A percentile compares a stretch with the other conserved stretches of the same genome.
phyloP scores from a whole-genome alignment of 1,140 invertebrate species.

The Tetragnatha versicolor region DNA sequence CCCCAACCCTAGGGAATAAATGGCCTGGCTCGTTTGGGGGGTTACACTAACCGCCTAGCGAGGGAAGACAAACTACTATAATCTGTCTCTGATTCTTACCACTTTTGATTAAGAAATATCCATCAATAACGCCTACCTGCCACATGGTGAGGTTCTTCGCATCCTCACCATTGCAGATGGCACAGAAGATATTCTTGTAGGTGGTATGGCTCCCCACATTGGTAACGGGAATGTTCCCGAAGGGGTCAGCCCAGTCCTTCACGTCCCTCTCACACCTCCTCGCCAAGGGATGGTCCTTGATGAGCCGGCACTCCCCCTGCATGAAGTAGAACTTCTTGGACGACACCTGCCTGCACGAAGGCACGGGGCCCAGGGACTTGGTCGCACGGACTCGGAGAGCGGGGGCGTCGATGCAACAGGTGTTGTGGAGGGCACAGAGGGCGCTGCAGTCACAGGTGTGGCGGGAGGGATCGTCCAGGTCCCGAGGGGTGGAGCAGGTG shows the following conservation, averaged over 20 bases:
- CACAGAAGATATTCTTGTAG: conserved; percentile 43
- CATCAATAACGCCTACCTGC: no score
- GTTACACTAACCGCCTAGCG: no score
- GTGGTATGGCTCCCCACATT: conserved; percentile 9
- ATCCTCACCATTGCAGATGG: conserved; percentile 39
- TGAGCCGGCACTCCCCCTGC: conserved; percentile 8
- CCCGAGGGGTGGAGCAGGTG: conserved; percentile 21
- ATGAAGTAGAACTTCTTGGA: conserved; percentile 18
- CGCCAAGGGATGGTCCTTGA: not conserved
- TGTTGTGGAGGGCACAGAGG: conserved; percentile 31
- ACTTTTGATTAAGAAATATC: no score
- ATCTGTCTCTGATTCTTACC: no score
- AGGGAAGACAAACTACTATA: no score
- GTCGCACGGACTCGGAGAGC: conserved; percentile 24
- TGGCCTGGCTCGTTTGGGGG: no score
- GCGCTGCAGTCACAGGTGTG: conserved; percentile 47
- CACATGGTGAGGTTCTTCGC: conserved; percentile 19
- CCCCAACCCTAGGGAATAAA: no score
- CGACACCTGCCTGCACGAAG: not conserved
- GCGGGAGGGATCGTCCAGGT: conserved; percentile 5
- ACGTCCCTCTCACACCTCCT: conserved; percentile 26
- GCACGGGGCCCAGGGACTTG: not conserved
- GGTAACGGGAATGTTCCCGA: conserved; percentile 34
- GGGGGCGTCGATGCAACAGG: conserved; percentile 40
- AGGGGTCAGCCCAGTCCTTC: conserved; percentile 40